Percentiles rank a stretch among this genome's conserved stretches.
phyloP scores from a whole-genome alignment of 1,140 invertebrate genomes.

The Chymomyza costata region DNA sequence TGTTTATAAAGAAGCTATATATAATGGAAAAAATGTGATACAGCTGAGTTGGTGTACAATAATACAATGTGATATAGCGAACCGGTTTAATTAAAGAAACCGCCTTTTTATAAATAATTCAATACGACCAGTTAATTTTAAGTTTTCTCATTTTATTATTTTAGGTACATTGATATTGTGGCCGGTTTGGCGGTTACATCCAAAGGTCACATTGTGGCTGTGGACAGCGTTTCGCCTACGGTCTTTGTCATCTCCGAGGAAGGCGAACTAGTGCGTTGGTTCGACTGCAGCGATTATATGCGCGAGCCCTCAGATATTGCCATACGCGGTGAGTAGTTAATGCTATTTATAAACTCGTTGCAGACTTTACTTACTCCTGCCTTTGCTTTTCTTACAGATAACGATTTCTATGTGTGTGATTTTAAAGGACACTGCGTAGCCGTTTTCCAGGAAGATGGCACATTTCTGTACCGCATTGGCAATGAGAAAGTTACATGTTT shows the following conservation, averaged over 20 bases:
- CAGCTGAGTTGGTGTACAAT: background rate
- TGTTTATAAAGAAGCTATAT: too few relatives aligned
- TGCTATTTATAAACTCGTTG: too few relatives aligned
- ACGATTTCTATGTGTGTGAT: conserved; percentile 97
- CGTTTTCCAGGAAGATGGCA: conserved; percentile 94
- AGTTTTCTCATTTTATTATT: conserved; percentile 1
- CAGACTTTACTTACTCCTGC: too few relatives aligned
- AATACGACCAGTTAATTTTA: too few relatives aligned
- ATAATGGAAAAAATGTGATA: too few relatives aligned
- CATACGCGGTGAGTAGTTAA: conserved; percentile 88
- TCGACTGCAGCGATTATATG: conserved; percentile 98
- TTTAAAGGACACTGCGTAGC: conserved; percentile 98
- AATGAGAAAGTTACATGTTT: conserved; percentile 97
- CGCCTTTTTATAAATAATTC: too few relatives aligned
- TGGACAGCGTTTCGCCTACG: conserved; percentile 97
- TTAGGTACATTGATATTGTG: conserved; percentile 96
- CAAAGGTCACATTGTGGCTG: conserved; percentile 94
- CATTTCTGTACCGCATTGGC: conserved; percentile 93
- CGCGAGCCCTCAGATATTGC: conserved; percentile 97
- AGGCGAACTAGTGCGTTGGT: conserved; percentile 94
- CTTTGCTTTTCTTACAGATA: conserved; percentile 82
- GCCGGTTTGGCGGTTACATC: conserved; percentile 93
- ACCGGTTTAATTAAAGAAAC: too few relatives aligned
- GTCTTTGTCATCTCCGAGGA: conserved; percentile 95
- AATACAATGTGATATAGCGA: background rate